phyloP scores from a whole-genome alignment of 92 coral and sea anemone genomes.

The Pocillopora grandis region DNA sequence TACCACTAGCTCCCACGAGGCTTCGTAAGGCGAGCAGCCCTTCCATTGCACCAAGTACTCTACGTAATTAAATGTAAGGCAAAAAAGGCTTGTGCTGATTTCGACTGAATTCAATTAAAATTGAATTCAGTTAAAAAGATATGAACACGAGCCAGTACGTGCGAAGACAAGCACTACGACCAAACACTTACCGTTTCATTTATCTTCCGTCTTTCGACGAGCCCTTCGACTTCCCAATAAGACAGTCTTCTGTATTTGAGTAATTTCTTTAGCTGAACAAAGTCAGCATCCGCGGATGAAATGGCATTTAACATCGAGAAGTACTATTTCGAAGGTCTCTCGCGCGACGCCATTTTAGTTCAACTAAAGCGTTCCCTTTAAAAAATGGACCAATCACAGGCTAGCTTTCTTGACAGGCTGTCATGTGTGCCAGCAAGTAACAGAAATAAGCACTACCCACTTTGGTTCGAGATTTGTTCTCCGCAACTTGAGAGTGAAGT shows the following conservation, averaged over 20 bases:
- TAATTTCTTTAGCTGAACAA: background rate
- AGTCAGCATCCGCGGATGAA: background rate
- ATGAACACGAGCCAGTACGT: background rate
- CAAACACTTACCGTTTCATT: too few species aligned
- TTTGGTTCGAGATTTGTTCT: too few species aligned
- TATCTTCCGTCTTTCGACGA: too few species aligned
- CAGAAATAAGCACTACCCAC: too few species aligned
- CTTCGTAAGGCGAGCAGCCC: background rate
- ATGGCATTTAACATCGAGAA: background rate
- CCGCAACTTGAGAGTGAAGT: too few species aligned
- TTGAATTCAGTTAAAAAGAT: background rate
- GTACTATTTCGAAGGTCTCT: background rate
- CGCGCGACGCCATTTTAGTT: background rate
- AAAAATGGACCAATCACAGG: background rate
- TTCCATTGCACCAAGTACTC: too few species aligned
- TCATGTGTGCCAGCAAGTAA: background rate
- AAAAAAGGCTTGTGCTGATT: background rate
- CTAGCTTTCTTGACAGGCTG: background rate
- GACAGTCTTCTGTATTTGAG: background rate
- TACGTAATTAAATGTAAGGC: too few species aligned
- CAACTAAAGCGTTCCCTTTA: background rate
- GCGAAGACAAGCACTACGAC: background rate
- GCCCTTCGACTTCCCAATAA: too few species aligned
- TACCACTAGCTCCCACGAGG: background rate
- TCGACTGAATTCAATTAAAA: background rate